Evolutionary conservation across 2,113 vertebrate genomes (phyloP), one percentile per base, ranked within the genome.

Genomic region (Smithornis capensis): DNA sequence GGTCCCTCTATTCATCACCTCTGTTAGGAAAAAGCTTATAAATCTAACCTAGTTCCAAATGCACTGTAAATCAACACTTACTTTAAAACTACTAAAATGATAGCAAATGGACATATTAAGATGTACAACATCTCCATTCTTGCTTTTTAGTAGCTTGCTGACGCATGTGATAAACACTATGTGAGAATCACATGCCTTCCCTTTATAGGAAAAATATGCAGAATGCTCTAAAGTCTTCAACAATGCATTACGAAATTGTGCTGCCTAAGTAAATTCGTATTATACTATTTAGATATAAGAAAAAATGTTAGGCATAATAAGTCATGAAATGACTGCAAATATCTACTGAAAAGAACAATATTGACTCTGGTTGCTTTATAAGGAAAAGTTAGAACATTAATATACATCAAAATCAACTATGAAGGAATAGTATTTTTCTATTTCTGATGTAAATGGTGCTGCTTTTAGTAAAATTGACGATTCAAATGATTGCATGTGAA

Each of bases 221-320:
- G 57, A 95, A 95, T 69, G 28, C 37, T 45, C 78, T 94, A 90
- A 96, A 89, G 65, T 18, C 18, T 89, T 95, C 84, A 89, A 89
- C 53, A 95, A 57, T 65, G 42, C 28, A 62, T 49, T 94, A 73
- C 37, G 68, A 94, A 90, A 83, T 62, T 83, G 81, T 92, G 89
- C 70, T 92, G 65, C 31, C 44, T 91, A 94, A 95, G 84, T 95
- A 95, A 90, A 90, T 83, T 73, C 2, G 0, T 69, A 73, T 83
- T 91, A 85, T 85, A 67, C 9, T 85, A 42, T 50, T 45, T 22
- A 60, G 12, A 28, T 55, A 40, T 53, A 82, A 77, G 70, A 85
- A 92, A 92, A 94, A 57, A 69, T 25, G 7, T 49, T 89, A 65
- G 19, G 49, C 25, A 65, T 73, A 92, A 35, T 63, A 78, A 95